A percentile compares a stretch with the other conserved stretches of the same genome.
Evolutionary conservation across 2,113 vertebrate species (phyloP).

Genomic region (Atlantisia rogersi): DNA sequence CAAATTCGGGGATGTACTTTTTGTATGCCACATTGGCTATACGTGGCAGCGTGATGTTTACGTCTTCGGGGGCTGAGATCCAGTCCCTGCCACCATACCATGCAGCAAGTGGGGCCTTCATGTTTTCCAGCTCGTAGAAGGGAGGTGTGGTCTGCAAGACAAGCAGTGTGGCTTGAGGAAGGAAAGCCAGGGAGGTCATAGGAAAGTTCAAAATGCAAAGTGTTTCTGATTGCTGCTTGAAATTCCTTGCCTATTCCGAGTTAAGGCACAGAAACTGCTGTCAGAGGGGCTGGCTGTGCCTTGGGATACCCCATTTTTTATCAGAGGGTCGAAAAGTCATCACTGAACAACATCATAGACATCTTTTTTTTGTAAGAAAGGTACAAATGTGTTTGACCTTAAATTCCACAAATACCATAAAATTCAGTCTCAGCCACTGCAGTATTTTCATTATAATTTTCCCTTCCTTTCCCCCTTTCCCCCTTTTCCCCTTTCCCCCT

Average conservation of each 20-base stretch:
- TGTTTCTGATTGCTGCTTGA: background rate
- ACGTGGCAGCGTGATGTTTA: constrained; percentile 55
- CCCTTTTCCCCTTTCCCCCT: background rate
- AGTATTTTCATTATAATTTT: background rate
- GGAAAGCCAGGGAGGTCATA: background rate
- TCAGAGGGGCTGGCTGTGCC: background rate
- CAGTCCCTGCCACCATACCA: constrained; percentile 79
- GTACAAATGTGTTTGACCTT: background rate
- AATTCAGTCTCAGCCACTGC: background rate
- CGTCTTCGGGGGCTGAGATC: constrained; percentile 71
- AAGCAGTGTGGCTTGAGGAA: background rate
- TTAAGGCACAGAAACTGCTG: background rate
- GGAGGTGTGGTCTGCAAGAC: constrained; percentile 65
- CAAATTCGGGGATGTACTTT: constrained; percentile 75
- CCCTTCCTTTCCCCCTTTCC: background rate
- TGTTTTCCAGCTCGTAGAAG: constrained; percentile 78
- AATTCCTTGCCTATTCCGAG: background rate
- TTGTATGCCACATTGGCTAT: constrained; percentile 72
- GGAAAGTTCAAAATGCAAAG: background rate
- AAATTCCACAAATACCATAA: background rate
- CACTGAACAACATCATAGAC: background rate
- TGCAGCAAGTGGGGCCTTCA: constrained; percentile 70
- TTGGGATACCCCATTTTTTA: background rate
- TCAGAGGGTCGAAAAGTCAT: background rate
- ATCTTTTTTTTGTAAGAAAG: background rate